A percentile compares a stretch with the other conserved stretches of the same genome.
Conservation (phyloP, 2,888 invertebrate genomes). For the Tetheella fluctuosa region DNA sequence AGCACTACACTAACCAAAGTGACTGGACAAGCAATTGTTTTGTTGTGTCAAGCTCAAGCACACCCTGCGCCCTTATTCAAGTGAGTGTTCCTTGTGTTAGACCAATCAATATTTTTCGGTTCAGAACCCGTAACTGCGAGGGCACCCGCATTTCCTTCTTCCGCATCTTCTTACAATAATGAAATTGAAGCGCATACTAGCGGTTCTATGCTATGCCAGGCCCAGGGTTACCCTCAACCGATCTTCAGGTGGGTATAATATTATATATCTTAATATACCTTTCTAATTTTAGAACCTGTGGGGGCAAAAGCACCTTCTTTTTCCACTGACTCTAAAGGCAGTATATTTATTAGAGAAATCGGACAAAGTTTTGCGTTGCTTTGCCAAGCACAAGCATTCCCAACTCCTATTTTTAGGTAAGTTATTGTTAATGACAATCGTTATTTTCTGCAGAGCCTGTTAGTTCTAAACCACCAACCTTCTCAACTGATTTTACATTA, state of each 20-base stretch:
- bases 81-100: constrained; percentile 73
- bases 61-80: constrained; percentile 87
- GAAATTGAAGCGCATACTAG: constrained; percentile 65
- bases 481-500: constrained; percentile 84
- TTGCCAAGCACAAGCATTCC: constrained; percentile 86
- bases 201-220: constrained; percentile 82
- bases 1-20: constrained; percentile 84
- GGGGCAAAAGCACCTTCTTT: constrained; percentile 86
- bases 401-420: constrained; percentile 87
- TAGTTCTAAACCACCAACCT: constrained; percentile 85
- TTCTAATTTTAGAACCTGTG: constrained; percentile 82
- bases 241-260: constrained; percentile 85
- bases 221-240: constrained; percentile 86
- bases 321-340: constrained; percentile 86
- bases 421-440: constrained; percentile 41
- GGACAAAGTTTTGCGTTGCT: constrained; percentile 85
- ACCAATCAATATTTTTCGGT: constrained; percentile 48
- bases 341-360: constrained; percentile 84
- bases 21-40: constrained; percentile 80
- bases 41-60: constrained; percentile 88
- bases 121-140: constrained; percentile 80
- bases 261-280: constrained; percentile 27
- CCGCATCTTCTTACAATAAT: constrained; percentile 80
- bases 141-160: constrained; percentile 79
- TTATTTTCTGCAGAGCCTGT: constrained; percentile 83